These are phyloP conservation scores for Drosophila anomalata DNA, from an alignment of 2,888 invertebrate genomes.

Conservation along the genomic window DNA sequence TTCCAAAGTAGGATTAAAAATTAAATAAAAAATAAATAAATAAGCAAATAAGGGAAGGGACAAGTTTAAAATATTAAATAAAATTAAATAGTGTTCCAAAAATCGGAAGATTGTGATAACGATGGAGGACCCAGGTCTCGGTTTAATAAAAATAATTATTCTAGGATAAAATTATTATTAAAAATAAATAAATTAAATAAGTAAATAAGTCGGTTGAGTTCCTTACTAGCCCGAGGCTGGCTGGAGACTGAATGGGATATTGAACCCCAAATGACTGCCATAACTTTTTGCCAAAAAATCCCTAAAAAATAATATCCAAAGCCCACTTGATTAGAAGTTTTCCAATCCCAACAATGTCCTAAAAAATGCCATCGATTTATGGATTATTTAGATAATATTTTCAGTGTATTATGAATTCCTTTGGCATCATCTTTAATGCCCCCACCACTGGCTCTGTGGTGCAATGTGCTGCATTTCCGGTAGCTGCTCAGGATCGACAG, in stretches of 20 bases:
- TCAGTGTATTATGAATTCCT: constrained; percentile 5
- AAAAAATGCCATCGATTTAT: neutral
- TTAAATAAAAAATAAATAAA: no score
- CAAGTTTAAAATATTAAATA: no score
- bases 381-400: neutral
- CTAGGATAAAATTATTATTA: no score
- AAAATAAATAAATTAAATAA: neutral
- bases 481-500: constrained; percentile 53
- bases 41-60: no score
- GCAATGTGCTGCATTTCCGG: constrained; percentile 78
- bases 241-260: neutral
- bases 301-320: neutral
- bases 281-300: neutral
- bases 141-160: no score
- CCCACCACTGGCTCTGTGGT: constrained; percentile 17
- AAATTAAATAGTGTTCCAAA: no score
- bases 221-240: neutral
- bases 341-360: neutral
- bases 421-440: constrained; percentile 8
- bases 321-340: neutral
- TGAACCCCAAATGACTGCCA: neutral
- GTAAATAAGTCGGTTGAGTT: neutral
- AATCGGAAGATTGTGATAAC: no score
- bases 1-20: no score
- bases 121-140: no score